Base-by-base conservation (phyloP, 2,797 vertebrate genomes). In the Euthynnus affinis region DNA sequence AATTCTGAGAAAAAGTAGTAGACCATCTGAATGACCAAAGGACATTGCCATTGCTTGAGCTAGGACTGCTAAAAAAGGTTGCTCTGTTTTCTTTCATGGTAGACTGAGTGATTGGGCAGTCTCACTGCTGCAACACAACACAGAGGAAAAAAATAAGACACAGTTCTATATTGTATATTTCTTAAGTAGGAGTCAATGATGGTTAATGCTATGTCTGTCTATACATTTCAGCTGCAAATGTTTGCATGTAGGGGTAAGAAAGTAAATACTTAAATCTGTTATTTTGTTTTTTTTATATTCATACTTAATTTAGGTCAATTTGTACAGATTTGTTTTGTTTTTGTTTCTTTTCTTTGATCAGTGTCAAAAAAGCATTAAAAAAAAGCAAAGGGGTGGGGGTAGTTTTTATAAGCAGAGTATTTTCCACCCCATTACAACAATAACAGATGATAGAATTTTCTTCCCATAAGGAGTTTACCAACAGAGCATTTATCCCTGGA, bases 401-500 rank as follows among this genome's bases (percentile, higher is more conserved):
- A 1, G 14, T 44, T 78, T 66, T 66, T 59, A 25, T 9, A 51
- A 52, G 32, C n/a, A 20, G 20, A n/a, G 14, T 48, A 9, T 58
- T 70, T 64, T 71, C 22, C 37, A 53, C 17, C 48, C 2, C 5
- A 74, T 78, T 71, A 60, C 46, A 74, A 73, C 55, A 80, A 63
- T 63, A 81, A 78, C 37, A 52, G 34, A 83, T 79, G 48, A 81
- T 34, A 22, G 18, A 32, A 29, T 34, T 78, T 25, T 55, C 37
- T 63, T 34, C 46, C 70, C 53, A 57, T 27, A 20, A 78, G 65
- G 61, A 70, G 61, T 78, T 71, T 37, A 71, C 56, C 42, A 51
- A 40, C 7, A 25, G 44, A 62, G 62, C 10, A 66, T 82, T 86
- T 71, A 62, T 84, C 66, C 63, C 52, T 68, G 66, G 72, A 62